Conservation (phyloP, 1,140 invertebrate species). For the Drosophila saltans region DNA sequence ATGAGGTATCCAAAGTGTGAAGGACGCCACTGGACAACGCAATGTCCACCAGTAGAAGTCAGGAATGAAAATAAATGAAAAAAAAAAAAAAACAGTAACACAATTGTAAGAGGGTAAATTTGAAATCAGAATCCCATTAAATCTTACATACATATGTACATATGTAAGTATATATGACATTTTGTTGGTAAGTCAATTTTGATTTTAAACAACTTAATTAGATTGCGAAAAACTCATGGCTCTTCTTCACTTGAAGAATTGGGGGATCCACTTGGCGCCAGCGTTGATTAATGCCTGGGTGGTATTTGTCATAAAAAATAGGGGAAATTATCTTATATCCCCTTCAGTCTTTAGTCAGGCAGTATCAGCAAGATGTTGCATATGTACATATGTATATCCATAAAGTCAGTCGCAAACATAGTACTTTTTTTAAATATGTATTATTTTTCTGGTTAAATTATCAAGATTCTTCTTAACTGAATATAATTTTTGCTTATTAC, state of each 20-base stretch:
- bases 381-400: too few relatives aligned
- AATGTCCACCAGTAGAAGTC: slow-evolving; percentile 32
- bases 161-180: slow-evolving; percentile 28
- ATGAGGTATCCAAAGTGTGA: slow-evolving; percentile 69
- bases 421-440: too few relatives aligned
- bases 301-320: slow-evolving; percentile 39
- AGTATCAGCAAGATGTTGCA: background rate
- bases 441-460: too few relatives aligned
- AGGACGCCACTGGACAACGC: slow-evolving; percentile 59
- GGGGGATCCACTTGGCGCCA: slow-evolving; percentile 66
- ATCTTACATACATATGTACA: slow-evolving; percentile 35
- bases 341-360: background rate
- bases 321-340: background rate
- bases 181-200: slow-evolving; percentile 65
- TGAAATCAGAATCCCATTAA: slow-evolving; percentile 28
- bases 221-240: slow-evolving; percentile 65
- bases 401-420: too few relatives aligned
- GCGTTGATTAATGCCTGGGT: slow-evolving; percentile 75
- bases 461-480: too few relatives aligned
- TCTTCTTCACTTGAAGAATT: slow-evolving; percentile 34
- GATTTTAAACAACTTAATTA: slow-evolving; percentile 77
- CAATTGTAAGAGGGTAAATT: background rate
- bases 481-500: too few relatives aligned
- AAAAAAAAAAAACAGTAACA: background rate
- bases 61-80: background rate